Conservation (phyloP, 1,140 invertebrate species). For the Apis laboriosa region DNA sequence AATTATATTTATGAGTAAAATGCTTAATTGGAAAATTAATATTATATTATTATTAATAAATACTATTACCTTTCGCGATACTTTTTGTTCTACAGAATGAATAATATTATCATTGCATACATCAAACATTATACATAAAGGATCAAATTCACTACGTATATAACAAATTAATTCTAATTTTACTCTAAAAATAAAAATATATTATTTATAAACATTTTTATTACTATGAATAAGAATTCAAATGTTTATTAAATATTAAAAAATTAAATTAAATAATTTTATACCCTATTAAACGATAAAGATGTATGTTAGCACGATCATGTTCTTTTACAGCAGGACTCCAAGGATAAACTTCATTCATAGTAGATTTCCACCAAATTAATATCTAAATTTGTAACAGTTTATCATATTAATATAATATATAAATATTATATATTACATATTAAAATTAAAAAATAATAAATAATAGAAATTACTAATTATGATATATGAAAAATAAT, state of each 20-base stretch:
- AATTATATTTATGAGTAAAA: constrained; percentile 19
- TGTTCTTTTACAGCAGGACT: constrained; percentile 89
- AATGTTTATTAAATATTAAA: constrained; percentile 3
- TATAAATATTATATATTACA: no score
- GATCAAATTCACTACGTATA: constrained; percentile 87
- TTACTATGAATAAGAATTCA: neutral
- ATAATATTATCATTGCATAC: constrained; percentile 85
- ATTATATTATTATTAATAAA: neutral
- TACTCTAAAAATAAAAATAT: constrained; percentile 75
- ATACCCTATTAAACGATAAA: constrained; percentile 84
- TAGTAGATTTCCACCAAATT: constrained; percentile 89
- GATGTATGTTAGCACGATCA: constrained; percentile 90
- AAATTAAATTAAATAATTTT: constrained; percentile 18
- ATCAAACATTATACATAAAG: constrained; percentile 86
- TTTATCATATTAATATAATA: neutral
- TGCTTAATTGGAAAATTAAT: neutral
- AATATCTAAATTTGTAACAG: constrained; percentile 78
- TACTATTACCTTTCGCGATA: constrained; percentile 83
- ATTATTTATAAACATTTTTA: constrained; percentile 5
- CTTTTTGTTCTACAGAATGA: constrained; percentile 89
- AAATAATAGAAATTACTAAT: no score
- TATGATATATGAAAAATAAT: neutral
- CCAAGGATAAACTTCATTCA: constrained; percentile 92
- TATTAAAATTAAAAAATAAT: no score
- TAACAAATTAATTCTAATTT: constrained; percentile 84